Base-by-base conservation (phyloP, 2,888 invertebrate species). In the Coecobrya sp. region DNA sequence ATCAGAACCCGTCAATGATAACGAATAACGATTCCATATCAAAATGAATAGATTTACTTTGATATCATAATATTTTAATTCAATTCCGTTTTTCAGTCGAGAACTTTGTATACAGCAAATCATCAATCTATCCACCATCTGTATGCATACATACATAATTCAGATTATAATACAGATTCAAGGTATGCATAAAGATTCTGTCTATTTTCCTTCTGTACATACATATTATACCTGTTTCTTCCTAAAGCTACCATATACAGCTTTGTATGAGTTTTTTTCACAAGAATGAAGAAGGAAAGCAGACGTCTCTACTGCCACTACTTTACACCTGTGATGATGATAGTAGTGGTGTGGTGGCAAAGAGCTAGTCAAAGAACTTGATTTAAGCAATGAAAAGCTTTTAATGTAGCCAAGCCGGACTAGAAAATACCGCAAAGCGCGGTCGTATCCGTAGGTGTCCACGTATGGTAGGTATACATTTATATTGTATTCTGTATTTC, bases 321-420 rank as follows among this genome's bases (percentile, higher is more conserved):
- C 62, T 89, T 70, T 84, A 84, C 89, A 89, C 89, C 89, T 89
- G 89, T 10, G 19, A 30, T 55, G 30, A n/a, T 59, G 52, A 85
- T 85, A 13, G 16, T 65, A 59, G 22, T 62, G 25, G n/a, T 30
- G 11, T 65, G 65, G 45, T 81, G 62, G 59, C 0, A 49, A 82
- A 65, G 82, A 89, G 89, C 82, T 82, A 70, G 89, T 89, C 88
- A 89, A 89, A 68, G 84, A 89, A 89, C 84, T 84, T 89, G 73
- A 84, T 84, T 84, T 68, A 79, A 42, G 19, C 65, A 7, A 88
- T 70, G 45, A 70, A 65, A 70, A 86, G 13, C 25, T 16, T 85
- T 65, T 45, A 16, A 25, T 59, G 59, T 22, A 82, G 65, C 27
- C 49, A 82, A 82, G 22, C 59, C 59, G 45, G 76, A 76, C 22